These are phyloP conservation scores for Diorhabda carinulata DNA, from an alignment of 1,140 invertebrate genomes.

Conservation along the genomic window DNA sequence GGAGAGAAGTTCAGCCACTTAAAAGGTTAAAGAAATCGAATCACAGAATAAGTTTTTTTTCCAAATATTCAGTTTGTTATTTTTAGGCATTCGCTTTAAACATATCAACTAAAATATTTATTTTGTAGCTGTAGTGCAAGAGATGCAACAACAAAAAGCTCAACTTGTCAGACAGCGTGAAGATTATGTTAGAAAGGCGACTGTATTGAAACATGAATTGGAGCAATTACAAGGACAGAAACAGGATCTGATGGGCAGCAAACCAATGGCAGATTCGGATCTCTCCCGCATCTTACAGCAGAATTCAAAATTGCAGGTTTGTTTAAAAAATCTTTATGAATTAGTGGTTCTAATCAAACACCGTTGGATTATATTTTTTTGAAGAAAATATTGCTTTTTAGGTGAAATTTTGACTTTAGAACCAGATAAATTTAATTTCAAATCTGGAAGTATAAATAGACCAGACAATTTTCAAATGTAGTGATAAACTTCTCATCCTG, in stretches of 20 bases:
- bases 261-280: conserved; percentile 49
- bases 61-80: not conserved
- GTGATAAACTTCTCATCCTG: no score
- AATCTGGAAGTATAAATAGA: no score
- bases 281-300: conserved; percentile 66
- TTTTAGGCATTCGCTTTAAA: conserved; percentile 2
- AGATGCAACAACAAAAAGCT: conserved; percentile 74
- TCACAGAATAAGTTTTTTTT: not conserved
- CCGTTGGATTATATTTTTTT: no score
- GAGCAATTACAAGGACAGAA: conserved; percentile 72
- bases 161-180: conserved; percentile 71
- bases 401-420: no score
- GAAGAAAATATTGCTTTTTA: no score
- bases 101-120: conserved; percentile 21
- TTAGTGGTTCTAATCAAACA: no score
- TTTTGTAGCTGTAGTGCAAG: conserved; percentile 66
- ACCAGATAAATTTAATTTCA: no score
- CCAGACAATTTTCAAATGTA: no score
- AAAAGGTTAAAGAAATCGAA: conserved; percentile 1
- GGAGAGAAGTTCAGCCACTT: not conserved
- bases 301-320: conserved; percentile 76
- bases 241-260: conserved; percentile 63
- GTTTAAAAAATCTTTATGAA: conserved; percentile 4
- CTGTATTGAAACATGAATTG: conserved; percentile 67
- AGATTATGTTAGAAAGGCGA: conserved; percentile 70